phyloP scores from a whole-genome alignment of 1,140 invertebrate genomes.

The Delia radicum region DNA sequence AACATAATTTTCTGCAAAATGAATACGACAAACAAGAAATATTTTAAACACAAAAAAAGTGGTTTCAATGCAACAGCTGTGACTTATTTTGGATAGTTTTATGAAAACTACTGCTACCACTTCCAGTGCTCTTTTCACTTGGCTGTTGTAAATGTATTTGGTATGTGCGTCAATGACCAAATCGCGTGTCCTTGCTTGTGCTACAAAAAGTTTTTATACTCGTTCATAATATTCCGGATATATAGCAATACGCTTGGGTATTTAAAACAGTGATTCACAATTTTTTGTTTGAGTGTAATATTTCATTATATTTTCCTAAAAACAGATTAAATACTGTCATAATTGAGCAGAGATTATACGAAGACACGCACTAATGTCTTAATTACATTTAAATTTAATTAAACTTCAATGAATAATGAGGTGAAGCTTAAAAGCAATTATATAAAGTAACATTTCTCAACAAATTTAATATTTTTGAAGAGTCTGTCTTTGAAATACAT shows the following conservation, averaged over 20 bases:
- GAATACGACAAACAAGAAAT: neutral
- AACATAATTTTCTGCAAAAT: conserved; percentile 8
- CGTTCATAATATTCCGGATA: neutral
- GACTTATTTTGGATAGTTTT: conserved; percentile 1
- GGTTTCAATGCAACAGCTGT: conserved; percentile 2
- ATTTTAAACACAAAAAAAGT: neutral
- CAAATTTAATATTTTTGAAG: too few species aligned
- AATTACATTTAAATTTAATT: too few species aligned
- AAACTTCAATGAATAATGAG: too few species aligned
- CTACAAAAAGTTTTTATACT: neutral
- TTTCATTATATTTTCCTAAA: too few species aligned
- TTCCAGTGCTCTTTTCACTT: neutral
- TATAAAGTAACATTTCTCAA: too few species aligned
- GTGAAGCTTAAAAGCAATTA: too few species aligned
- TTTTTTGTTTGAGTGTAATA: neutral
- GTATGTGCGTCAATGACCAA: conserved; percentile 7
- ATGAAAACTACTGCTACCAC: neutral
- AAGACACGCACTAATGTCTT: too few species aligned
- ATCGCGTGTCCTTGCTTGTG: conserved; percentile 9
- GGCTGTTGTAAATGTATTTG: neutral
- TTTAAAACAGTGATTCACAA: too few species aligned
- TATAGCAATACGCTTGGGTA: too few species aligned
- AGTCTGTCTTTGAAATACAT: too few species aligned
- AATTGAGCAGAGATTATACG: too few species aligned
- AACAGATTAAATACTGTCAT: too few species aligned